Conservation (phyloP, 1,140 invertebrate species). For the Ostrea denselamellosa region DNA sequence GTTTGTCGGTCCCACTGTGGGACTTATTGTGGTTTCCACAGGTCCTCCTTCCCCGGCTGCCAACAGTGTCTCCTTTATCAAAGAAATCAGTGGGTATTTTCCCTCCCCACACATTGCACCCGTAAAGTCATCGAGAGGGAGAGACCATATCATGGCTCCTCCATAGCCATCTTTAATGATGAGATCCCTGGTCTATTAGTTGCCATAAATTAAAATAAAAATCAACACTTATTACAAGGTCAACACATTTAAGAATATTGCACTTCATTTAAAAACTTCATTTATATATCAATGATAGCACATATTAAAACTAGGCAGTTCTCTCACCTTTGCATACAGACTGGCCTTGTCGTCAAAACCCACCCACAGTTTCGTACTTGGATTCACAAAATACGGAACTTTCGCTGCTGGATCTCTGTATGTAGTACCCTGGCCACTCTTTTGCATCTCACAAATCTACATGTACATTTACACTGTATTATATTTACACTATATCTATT, state of each 20-base stretch:
- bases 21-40: neutral
- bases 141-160: constrained; percentile 80
- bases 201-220: no score
- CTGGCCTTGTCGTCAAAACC: constrained; percentile 91
- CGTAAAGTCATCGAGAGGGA: no score
- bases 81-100: no score
- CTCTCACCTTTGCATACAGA: constrained; percentile 84
- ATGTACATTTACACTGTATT: no score
- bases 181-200: constrained; percentile 85
- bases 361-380: constrained; percentile 71
- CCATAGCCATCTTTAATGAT: constrained; percentile 92
- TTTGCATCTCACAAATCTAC: constrained; percentile 41
- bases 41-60: constrained; percentile 37
- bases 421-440: constrained; percentile 10
- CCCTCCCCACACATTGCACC: no score
- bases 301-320: constrained; percentile 19
- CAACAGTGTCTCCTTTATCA: constrained; percentile 68
- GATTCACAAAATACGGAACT: no score
- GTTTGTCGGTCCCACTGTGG: neutral
- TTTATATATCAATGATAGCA: constrained; percentile 32
- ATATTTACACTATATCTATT: no score
- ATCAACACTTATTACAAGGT: neutral
- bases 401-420: constrained; percentile 1
- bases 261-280: neutral
- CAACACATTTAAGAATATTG: neutral